These are phyloP conservation scores for Achlya flavicornis DNA, from an alignment of 2,888 invertebrate species.

Conservation along the genomic window DNA sequence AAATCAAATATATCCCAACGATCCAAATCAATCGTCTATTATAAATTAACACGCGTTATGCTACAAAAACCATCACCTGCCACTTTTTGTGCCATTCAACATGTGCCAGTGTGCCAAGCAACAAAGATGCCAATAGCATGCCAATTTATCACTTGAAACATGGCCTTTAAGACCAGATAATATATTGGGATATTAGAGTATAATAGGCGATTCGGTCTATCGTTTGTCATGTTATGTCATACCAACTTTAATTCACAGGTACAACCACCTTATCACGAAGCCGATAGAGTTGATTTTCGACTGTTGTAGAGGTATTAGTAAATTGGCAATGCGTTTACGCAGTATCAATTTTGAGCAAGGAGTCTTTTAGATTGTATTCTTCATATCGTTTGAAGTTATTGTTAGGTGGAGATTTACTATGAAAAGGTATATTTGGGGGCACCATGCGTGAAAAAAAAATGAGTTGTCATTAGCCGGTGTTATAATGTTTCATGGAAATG, in stretches of 20 bases:
- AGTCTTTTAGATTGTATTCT: constrained; percentile 60
- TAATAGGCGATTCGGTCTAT: constrained; percentile 73
- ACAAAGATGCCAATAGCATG: constrained; percentile 57
- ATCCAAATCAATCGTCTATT: constrained; percentile 35
- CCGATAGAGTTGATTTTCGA: constrained; percentile 23
- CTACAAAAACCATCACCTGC: constrained; percentile 57
- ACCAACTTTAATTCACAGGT: constrained; percentile 25
- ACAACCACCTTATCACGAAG: constrained; percentile 17
- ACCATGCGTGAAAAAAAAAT: constrained; percentile 38
- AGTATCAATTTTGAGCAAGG: constrained; percentile 45
- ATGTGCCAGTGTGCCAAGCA: constrained; percentile 37
- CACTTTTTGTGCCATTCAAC: constrained; percentile 47
- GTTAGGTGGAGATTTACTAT: constrained; percentile 34
- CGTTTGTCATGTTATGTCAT: constrained; percentile 73
- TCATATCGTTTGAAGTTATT: constrained; percentile 52
- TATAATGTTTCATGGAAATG: constrained; percentile 43
- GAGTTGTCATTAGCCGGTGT: constrained; percentile 47
- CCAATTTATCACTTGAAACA: constrained; percentile 62
- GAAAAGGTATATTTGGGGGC: constrained; percentile 49
- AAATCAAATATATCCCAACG: background rate
- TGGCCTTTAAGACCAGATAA: constrained; percentile 46
- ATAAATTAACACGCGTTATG: constrained; percentile 49
- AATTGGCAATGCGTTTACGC: constrained; percentile 27
- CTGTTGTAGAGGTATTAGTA: background rate
- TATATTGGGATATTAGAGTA: constrained; percentile 78